A percentile compares a stretch with the other conserved stretches of the same genome.
phyloP scores from a whole-genome alignment of 2,888 invertebrate genomes.

The Stenoptilia bipunctidactyla region DNA sequence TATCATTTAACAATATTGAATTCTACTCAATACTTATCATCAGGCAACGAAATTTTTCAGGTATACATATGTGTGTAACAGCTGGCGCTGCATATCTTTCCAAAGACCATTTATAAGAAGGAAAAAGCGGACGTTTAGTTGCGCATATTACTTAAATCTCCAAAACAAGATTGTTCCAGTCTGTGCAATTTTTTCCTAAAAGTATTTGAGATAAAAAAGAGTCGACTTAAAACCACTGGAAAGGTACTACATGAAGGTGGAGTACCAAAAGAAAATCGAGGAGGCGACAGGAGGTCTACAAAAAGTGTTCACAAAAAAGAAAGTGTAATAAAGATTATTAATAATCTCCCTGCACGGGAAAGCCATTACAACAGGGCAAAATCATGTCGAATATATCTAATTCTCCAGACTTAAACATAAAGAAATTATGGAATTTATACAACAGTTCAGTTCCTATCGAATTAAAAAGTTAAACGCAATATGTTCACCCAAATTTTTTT shows the following conservation, averaged over 20 bases:
- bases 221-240: conserved; percentile 11
- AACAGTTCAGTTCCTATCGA: conserved; percentile 16
- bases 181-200: no score
- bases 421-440: conserved; percentile 18
- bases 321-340: conserved; percentile 16
- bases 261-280: neutral
- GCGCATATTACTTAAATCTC: conserved; percentile 2
- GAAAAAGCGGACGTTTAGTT: conserved; percentile 1
- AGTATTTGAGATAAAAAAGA: no score
- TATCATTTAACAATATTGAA: neutral
- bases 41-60: no score
- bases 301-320: conserved; percentile 18
- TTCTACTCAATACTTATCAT: no score
- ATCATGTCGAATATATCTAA: conserved; percentile 19
- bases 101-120: no score
- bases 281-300: neutral
- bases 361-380: conserved; percentile 22
- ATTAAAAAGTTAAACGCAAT: conserved; percentile 8
- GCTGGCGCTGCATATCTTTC: no score
- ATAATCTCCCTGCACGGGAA: conserved; percentile 18
- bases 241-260: neutral
- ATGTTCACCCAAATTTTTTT: conserved; percentile 16
- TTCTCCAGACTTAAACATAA: conserved; percentile 16
- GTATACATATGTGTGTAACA: no score
- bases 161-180: no score